Conservation (phyloP, 2,888 invertebrate species). For the Bugula neritina region DNA sequence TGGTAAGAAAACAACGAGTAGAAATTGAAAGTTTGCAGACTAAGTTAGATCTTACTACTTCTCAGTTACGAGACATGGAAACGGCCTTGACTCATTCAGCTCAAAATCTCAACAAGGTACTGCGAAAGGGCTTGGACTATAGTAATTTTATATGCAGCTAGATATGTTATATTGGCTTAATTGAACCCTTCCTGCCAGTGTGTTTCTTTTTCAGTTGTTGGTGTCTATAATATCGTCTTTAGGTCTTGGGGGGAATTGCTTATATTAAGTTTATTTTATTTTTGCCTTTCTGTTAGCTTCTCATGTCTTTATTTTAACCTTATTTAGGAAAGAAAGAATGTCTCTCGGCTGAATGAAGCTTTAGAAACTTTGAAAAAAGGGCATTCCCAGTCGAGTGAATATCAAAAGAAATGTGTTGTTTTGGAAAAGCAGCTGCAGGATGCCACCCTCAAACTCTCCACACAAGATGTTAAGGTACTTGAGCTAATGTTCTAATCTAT, state of each 20-base stretch:
- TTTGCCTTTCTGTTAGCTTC: too few relatives aligned
- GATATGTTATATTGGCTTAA: too few relatives aligned
- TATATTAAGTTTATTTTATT: too few relatives aligned
- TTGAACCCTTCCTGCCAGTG: too few relatives aligned
- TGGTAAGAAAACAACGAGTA: conserved; percentile 7
- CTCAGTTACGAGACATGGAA: conserved; percentile 17
- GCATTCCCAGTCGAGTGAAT: background rate
- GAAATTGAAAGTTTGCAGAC: conserved; percentile 21
- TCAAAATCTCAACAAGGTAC: conserved; percentile 24
- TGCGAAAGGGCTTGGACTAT: too few relatives aligned
- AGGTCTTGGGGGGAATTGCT: too few relatives aligned
- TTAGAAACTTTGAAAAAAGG: conserved; percentile 10
- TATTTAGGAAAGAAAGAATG: conserved; percentile 11
- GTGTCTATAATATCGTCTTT: too few relatives aligned
- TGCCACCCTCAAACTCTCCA: conserved; percentile 38
- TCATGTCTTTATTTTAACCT: background rate
- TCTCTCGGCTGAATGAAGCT: background rate
- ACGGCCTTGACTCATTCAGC: conserved; percentile 18
- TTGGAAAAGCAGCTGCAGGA: conserved; percentile 45
- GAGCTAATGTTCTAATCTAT: background rate
- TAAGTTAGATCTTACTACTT: conserved; percentile 14
- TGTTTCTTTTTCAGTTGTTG: too few relatives aligned
- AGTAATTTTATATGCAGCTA: too few relatives aligned
- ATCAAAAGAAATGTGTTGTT: conserved; percentile 20
- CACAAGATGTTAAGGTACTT: conserved; percentile 38